A percentile compares a stretch with the other conserved stretches of the same genome.
phyloP scores from a whole-genome alignment of 1,140 invertebrate species.

The Lysiphlebus fabarum region DNA sequence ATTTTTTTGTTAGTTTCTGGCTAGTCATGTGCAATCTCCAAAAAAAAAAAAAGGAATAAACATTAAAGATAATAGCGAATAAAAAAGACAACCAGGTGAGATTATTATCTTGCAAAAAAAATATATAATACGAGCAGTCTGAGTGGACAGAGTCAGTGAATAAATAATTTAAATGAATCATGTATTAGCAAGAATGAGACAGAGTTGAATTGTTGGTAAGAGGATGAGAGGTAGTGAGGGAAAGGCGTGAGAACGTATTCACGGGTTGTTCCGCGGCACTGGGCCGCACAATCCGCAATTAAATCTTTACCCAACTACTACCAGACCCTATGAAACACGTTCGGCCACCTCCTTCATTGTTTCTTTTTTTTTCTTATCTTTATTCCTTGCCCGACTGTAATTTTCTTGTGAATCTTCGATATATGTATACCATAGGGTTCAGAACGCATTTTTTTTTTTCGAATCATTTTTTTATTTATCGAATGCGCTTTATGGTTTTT shows the following conservation, averaged over 20 bases:
- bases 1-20: too few species aligned
- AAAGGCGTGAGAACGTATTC: conserved; percentile 42
- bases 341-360: conserved; percentile 17
- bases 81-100: conserved; percentile 14
- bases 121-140: neutral
- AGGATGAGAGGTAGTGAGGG: conserved; percentile 20
- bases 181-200: conserved; percentile 8
- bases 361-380: neutral
- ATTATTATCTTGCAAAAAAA: conserved; percentile 16
- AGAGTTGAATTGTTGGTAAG: conserved; percentile 2
- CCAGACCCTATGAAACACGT: conserved; percentile 25
- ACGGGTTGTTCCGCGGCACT: conserved; percentile 28
- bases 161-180: conserved; percentile 1
- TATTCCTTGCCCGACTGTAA: neutral
- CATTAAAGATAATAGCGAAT: neutral
- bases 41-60: neutral
- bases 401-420: conserved; percentile 7
- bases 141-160: conserved; percentile 5
- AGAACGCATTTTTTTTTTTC: too few species aligned
- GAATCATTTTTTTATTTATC: too few species aligned
- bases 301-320: conserved; percentile 33
- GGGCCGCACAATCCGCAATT: conserved; percentile 30
- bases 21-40: neutral
- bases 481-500: too few species aligned
- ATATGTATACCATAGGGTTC: too few species aligned